These are phyloP conservation scores for Corythucha ciliata DNA, from an alignment of 2,888 invertebrate genomes.

Conservation along the genomic window DNA sequence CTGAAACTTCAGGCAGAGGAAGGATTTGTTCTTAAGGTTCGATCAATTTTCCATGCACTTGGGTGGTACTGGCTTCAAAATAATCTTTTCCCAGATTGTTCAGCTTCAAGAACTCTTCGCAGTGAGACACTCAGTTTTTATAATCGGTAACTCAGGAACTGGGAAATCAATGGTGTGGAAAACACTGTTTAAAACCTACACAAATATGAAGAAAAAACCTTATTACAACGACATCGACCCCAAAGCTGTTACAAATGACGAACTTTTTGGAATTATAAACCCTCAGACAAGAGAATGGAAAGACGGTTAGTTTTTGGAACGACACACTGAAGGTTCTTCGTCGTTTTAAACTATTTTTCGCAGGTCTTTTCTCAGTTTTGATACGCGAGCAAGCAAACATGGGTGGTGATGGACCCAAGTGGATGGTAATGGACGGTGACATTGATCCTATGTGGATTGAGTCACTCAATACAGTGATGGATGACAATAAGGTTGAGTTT, in stretches of 20 bases:
- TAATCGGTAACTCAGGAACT: constrained; percentile 76
- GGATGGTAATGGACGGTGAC: constrained; percentile 93
- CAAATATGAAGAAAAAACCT: constrained; percentile 71
- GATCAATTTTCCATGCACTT: background rate
- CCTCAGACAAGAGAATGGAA: constrained; percentile 91
- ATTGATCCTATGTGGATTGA: constrained; percentile 99
- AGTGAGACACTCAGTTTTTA: constrained; percentile 88
- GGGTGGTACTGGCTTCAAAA: background rate
- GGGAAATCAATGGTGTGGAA: constrained; percentile 92
- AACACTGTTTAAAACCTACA: constrained; percentile 72
- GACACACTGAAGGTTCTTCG: background rate
- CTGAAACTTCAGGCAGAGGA: constrained; percentile 84
- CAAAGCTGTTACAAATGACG: constrained; percentile 91
- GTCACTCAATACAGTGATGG: constrained; percentile 92
- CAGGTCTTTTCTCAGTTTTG: constrained; percentile 78
- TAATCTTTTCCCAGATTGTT: constrained; percentile 53
- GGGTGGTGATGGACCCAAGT: constrained; percentile 75
- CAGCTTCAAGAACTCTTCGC: constrained; percentile 87
- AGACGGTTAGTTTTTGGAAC: constrained; percentile 50
- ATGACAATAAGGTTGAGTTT: constrained; percentile 81
- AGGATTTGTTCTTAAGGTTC: constrained; percentile 70
- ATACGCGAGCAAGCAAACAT: constrained; percentile 91
- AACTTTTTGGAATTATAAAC: constrained; percentile 88
- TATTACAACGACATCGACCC: constrained; percentile 86
- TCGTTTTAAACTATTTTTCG: background rate